Conservation (phyloP, 2,888 invertebrate genomes). For the Gortyna flavago region DNA sequence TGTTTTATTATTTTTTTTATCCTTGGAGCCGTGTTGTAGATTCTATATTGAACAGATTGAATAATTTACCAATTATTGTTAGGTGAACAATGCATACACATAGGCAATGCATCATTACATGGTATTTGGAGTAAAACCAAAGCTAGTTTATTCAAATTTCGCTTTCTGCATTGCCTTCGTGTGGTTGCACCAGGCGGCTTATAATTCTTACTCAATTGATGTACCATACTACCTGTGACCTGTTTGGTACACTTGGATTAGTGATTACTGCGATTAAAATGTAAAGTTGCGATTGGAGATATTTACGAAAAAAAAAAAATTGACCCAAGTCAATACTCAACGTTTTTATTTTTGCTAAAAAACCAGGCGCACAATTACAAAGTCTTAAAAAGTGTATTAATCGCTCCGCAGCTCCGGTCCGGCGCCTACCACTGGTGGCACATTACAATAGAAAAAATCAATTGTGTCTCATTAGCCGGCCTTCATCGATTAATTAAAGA, state of each 20-base stretch:
- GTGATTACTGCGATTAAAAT: background rate
- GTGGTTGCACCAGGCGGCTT: background rate
- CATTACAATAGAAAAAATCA: no score
- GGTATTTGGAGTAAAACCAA: background rate
- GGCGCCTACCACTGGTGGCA: no score
- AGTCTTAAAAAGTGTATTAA: background rate
- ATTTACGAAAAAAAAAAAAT: background rate
- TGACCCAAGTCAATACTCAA: background rate
- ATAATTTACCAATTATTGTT: background rate
- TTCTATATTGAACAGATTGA: constrained; percentile 17
- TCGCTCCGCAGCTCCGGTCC: no score
- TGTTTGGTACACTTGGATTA: background rate
- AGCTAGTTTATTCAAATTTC: background rate
- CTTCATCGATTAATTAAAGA: no score
- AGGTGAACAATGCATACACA: background rate
- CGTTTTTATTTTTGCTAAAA: background rate
- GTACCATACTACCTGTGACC: background rate
- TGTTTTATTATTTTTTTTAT: background rate
- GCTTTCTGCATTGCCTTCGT: background rate
- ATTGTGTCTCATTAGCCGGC: no score
- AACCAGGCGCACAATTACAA: background rate
- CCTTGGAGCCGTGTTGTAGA: background rate
- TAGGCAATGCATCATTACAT: background rate
- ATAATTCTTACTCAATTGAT: background rate
- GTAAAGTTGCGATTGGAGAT: background rate